Evolutionary conservation across 2,888 invertebrate genomes (phyloP).

Genomic region (Leptinotarsa rubiginosa): DNA sequence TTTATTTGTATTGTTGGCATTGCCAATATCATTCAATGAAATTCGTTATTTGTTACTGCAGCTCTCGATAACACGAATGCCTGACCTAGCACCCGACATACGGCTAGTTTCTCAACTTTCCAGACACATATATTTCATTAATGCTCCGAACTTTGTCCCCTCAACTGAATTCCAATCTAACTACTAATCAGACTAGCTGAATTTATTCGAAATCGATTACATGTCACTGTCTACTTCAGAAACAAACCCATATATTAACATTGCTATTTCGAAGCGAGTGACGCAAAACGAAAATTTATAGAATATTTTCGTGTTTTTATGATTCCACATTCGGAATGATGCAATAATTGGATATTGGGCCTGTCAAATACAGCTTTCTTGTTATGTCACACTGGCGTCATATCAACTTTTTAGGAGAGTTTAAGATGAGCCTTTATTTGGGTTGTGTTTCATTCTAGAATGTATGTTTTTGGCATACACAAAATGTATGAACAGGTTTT

Average conservation of each 20-base stretch:
- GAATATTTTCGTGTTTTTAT: background rate
- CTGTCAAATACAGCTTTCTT: background rate
- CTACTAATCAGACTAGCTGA: slow-evolving; percentile 3
- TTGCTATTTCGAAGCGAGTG: slow-evolving; percentile 8
- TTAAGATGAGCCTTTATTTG: no score
- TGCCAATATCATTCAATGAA: no score
- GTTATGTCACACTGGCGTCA: background rate
- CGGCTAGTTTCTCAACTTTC: background rate
- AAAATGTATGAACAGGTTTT: no score
- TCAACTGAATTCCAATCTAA: slow-evolving; percentile 2
- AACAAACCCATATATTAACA: slow-evolving; percentile 12
- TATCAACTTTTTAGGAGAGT: background rate
- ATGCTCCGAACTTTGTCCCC: background rate
- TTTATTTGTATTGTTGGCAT: no score
- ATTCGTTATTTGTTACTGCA: no score
- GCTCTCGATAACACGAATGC: no score
- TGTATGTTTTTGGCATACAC: no score
- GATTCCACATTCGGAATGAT: background rate
- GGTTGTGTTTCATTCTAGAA: no score
- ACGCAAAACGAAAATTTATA: slow-evolving; percentile 5
- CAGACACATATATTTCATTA: background rate
- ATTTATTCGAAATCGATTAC: slow-evolving; percentile 5
- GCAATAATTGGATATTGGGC: background rate
- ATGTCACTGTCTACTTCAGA: slow-evolving; percentile 10
- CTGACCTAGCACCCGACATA: background rate